Base-by-base conservation (phyloP, 2,797 vertebrate genomes). In the Caiman crocodilus region DNA sequence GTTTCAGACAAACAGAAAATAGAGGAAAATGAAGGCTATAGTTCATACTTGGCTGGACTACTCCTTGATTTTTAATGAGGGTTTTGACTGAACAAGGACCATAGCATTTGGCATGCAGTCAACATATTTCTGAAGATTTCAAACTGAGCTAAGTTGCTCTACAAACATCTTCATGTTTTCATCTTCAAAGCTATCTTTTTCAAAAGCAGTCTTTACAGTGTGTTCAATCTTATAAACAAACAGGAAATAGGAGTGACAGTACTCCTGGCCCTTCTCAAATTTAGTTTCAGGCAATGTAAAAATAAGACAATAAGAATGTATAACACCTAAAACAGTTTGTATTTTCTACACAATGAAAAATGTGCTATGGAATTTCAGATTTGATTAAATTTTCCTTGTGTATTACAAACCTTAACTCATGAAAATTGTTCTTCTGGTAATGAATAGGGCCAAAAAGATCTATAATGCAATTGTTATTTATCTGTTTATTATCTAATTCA, bases 181-280 rank as follows among this genome's bases (percentile, higher is more conserved):
- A 74, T 86, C 25, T 79, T 92, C 76, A 94, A 81, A 88, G 59
- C 30, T 85, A 92, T 93, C 69, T 55, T 94, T 20, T 57, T 21
- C 74, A 30, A 77, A 65, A 85, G 17, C n/a, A 88, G 25, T 87
- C 83, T 28, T 30, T 57, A 57, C 6, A 83, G 69, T 3, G 26
- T 32, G 23, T 73, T 79, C 21, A 21, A 42, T 30, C 35, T 89
- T 89, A 80, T 78, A 86, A 90, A 90, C 42, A 50, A 50, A 50
- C 42, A 10, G 25, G 30, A 28, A 4, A 5, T 73, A 9, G 85
- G 64, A 60, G 78, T 2, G 15, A 26, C 56, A 60, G 17, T 25
- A 10, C 15, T 73, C 18, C 28, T 90, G 16, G 1, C 30, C 83
- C 60, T 55, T 28, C 28, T 79, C 23, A 79, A 61, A 85, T 76